Evolutionary conservation across 2,888 invertebrate species (phyloP).

Genomic region (Herminia tarsipennalis): DNA sequence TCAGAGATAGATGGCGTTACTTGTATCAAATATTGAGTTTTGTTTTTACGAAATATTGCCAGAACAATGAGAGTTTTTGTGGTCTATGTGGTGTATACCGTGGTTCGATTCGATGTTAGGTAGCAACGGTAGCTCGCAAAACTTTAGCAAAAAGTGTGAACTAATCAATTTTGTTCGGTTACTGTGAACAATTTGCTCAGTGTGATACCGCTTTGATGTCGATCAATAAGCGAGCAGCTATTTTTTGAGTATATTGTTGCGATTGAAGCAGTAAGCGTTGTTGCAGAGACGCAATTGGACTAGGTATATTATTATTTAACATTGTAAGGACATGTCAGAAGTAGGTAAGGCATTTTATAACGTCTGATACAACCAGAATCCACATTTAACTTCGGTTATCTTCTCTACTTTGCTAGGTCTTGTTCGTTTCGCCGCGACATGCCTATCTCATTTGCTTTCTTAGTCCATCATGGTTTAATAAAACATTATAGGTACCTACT

Average conservation of each 20-base stretch:
- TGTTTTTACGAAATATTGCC: background rate
- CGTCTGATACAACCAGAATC: too few relatives aligned
- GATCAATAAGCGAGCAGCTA: background rate
- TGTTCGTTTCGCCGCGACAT: too few relatives aligned
- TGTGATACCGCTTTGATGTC: background rate
- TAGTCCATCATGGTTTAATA: too few relatives aligned
- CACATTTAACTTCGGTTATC: too few relatives aligned
- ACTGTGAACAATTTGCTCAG: conserved; percentile 6
- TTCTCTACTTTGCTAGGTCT: too few relatives aligned
- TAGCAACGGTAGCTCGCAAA: background rate
- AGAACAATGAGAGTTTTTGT: background rate
- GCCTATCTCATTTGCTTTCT: too few relatives aligned
- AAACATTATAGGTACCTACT: too few relatives aligned
- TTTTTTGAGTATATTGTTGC: background rate
- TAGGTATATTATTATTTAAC: too few relatives aligned
- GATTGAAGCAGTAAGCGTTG: too few relatives aligned
- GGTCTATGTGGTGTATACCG: background rate
- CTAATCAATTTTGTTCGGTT: conserved; percentile 8
- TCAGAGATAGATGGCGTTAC: conserved; percentile 10
- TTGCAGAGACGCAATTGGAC: too few relatives aligned
- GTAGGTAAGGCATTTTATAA: too few relatives aligned
- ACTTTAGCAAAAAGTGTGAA: conserved; percentile 5
- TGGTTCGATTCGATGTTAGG: background rate
- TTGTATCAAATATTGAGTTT: background rate
- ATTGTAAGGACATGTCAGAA: too few relatives aligned